A percentile compares a stretch with the other conserved stretches of the same genome.
phyloP scores from a whole-genome alignment of 2,888 invertebrate species.

The Drosophila mimetica region DNA sequence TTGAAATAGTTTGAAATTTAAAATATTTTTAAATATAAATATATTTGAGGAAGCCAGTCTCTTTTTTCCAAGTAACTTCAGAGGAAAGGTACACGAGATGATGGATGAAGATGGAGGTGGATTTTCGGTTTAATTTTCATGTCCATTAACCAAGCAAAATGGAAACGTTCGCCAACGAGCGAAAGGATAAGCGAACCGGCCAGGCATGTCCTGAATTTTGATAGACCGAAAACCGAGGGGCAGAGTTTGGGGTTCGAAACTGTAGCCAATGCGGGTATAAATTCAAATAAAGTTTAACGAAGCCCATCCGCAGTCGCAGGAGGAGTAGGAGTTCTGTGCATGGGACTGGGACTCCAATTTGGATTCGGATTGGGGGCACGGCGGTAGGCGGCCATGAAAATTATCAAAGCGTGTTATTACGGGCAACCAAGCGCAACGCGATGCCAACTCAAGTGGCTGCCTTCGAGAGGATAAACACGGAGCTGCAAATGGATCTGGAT shows the following conservation, averaged over 20 bases:
- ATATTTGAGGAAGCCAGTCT: too few relatives aligned
- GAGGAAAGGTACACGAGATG: conserved; percentile 26
- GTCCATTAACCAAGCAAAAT: conserved; percentile 81
- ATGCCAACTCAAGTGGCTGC: conserved; percentile 64
- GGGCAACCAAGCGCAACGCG: conserved; percentile 70
- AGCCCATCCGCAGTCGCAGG: conserved; percentile 65
- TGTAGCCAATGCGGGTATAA: conserved; percentile 63
- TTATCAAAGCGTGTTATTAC: conserved; percentile 84
- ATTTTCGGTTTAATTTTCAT: conserved; percentile 77
- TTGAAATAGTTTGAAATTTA: too few relatives aligned
- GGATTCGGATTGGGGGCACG: conserved; percentile 41
- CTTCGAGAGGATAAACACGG: conserved; percentile 31
- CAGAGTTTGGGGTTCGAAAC: conserved; percentile 58
- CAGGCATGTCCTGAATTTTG: conserved; percentile 60
- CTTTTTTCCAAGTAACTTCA: conserved; percentile 1
- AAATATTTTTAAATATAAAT: too few relatives aligned
- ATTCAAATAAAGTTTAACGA: conserved; percentile 80
- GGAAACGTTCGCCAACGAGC: conserved; percentile 54
- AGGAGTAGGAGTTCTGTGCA: conserved; percentile 2
- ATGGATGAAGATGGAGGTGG: conserved; percentile 7
- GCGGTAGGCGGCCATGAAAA: conserved; percentile 81
- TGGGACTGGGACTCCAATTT: conserved; percentile 40
- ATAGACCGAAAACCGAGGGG: conserved; percentile 25
- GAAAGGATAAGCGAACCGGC: conserved; percentile 69
- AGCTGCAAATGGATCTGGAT: conserved; percentile 13